These are phyloP conservation scores for Tridacna gigas DNA, from an alignment of 2,888 invertebrate species.

Conservation along the genomic window DNA sequence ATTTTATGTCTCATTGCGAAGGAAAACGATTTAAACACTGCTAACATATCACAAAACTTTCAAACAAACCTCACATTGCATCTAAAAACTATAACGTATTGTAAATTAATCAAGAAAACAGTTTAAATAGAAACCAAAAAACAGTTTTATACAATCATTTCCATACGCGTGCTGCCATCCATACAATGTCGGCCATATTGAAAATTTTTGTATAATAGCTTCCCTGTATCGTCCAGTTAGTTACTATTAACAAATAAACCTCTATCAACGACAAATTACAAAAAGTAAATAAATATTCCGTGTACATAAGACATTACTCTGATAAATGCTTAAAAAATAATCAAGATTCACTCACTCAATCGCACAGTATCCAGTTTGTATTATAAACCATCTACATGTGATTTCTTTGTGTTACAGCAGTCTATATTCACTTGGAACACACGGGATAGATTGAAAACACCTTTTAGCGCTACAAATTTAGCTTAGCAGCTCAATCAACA, in stretches of 20 bases:
- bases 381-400: constrained; percentile 20
- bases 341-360: background rate
- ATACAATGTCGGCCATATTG: constrained; percentile 62
- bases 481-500: no score
- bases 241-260: constrained; percentile 23
- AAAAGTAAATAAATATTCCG: background rate
- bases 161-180: constrained; percentile 24
- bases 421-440: constrained; percentile 17
- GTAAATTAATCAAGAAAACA: no score
- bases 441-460: background rate
- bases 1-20: constrained; percentile 11
- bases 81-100: no score
- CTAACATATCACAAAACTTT: background rate
- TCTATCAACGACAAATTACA: background rate
- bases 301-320: background rate
- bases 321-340: constrained; percentile 1
- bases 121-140: no score
- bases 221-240: constrained; percentile 14
- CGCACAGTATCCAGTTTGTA: background rate
- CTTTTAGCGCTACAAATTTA: no score
- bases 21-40: background rate
- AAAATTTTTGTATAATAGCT: constrained; percentile 44
- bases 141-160: background rate
- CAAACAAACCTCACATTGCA: background rate
- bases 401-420: constrained; percentile 28